Percentiles rank a stretch among this genome's conserved stretches.
Evolutionary conservation across 92 coral and sea anemone genomes (phyloP).

Genomic region (Scolanthus callimorphus): DNA sequence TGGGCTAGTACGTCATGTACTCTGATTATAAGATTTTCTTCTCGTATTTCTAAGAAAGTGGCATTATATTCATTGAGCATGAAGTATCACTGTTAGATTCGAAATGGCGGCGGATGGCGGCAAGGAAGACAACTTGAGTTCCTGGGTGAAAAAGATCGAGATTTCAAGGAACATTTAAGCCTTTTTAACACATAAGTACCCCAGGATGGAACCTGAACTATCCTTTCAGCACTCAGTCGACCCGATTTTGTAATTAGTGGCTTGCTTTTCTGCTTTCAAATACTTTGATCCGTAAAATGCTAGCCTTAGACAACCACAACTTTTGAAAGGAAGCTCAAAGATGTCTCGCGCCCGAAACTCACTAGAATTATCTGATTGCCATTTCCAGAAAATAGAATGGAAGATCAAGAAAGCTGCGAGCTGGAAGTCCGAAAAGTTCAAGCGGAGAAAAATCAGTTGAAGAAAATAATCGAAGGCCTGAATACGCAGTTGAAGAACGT

Average conservation of each 20-base stretch:
- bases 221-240: neutral
- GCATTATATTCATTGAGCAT: no score
- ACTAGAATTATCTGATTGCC: constrained; percentile 14
- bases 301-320: neutral
- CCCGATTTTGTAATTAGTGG: neutral
- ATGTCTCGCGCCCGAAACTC: neutral
- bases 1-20: no score
- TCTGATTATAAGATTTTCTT: no score
- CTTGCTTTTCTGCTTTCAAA: neutral
- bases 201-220: no score
- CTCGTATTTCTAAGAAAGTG: no score
- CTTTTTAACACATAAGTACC: no score
- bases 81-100: no score
- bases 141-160: no score
- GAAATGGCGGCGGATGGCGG: no score
- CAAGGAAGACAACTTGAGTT: no score
- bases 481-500: constrained; percentile 41
- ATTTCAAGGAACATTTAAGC: no score
- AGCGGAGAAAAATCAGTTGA: constrained; percentile 7
- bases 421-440: constrained; percentile 1
- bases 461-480: constrained; percentile 45
- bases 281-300: neutral
- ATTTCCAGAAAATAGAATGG: constrained; percentile 29
- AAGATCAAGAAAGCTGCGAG: neutral
- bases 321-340: no score